A percentile compares a stretch with the other conserved stretches of the same genome.
Evolutionary conservation across 2,113 vertebrate species (phyloP).

Genomic region (Ondatra zibethicus): DNA sequence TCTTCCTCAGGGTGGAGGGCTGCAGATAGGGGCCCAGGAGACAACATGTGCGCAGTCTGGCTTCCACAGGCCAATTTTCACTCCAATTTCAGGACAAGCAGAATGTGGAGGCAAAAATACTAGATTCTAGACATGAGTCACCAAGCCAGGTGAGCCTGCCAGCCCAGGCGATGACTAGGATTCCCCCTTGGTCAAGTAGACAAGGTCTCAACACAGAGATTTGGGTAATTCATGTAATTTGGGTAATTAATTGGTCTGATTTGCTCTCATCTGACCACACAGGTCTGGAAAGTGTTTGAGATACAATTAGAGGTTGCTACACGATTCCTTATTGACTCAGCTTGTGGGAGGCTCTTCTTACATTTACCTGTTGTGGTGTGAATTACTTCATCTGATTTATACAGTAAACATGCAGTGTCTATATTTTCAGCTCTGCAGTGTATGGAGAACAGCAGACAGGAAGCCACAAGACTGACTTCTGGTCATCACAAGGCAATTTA

Average conservation of each 20-base stretch:
- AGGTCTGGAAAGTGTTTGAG: constrained; percentile 26
- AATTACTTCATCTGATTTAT: constrained; percentile 40
- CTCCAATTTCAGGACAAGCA: not conserved
- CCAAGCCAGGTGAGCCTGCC: not conserved
- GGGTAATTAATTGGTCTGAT: constrained; percentile 41
- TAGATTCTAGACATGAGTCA: constrained; percentile 69
- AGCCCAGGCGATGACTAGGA: constrained; percentile 32
- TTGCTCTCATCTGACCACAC: constrained; percentile 46
- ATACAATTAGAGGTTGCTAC: constrained; percentile 54
- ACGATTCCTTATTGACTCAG: not conserved
- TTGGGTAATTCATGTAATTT: not conserved
- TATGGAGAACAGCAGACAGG: not conserved
- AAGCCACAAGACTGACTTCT: not conserved
- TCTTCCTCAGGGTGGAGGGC: not conserved
- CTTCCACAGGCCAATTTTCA: not conserved
- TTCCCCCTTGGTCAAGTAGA: constrained; percentile 19
- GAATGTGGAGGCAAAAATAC: not conserved
- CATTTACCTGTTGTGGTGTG: not conserved
- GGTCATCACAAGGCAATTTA: constrained; percentile 13
- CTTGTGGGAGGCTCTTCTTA: not conserved
- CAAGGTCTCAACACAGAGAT: not conserved
- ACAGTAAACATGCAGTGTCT: not conserved
- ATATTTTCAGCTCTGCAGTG: not conserved
- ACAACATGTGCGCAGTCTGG: not conserved
- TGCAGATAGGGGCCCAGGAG: rapidly evolving